Conservation (phyloP, 2,797 vertebrate species). For the Gouania willdenowi region DNA sequence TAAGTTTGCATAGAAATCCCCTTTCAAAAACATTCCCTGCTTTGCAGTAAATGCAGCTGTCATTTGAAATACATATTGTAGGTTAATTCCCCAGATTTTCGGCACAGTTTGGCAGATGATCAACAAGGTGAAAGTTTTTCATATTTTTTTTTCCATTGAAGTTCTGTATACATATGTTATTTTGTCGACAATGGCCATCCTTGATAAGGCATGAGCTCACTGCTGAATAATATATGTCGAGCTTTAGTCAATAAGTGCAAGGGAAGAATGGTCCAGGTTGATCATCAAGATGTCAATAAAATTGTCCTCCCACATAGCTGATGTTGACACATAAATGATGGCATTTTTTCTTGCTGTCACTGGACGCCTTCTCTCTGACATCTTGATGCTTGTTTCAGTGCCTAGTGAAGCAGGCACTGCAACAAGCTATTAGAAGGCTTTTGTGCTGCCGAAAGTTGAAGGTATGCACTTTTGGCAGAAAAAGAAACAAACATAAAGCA, state of each 20-base stretch:
- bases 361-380: constrained; percentile 50
- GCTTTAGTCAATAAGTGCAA: constrained; percentile 57
- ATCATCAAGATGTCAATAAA: constrained; percentile 76
- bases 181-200: constrained; percentile 32
- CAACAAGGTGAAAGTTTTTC: no score
- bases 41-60: no score
- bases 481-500: background rate
- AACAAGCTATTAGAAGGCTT: constrained; percentile 40
- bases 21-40: no score
- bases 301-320: constrained; percentile 73
- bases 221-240: constrained; percentile 69
- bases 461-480: constrained; percentile 5
- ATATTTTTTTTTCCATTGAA: constrained; percentile 7
- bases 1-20: no score
- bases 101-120: no score
- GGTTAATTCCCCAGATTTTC: no score
- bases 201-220: constrained; percentile 48
- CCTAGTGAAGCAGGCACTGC: constrained; percentile 37
- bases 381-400: constrained; percentile 44
- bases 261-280: constrained; percentile 61
- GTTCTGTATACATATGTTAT: constrained; percentile 24
- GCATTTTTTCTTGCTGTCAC: constrained; percentile 67
- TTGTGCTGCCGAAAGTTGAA: constrained; percentile 29
- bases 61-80: no score
- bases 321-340: constrained; percentile 74